These are phyloP conservation scores for Parnassius smintheus DNA, from an alignment of 2,888 invertebrate genomes.

Conservation along the genomic window DNA sequence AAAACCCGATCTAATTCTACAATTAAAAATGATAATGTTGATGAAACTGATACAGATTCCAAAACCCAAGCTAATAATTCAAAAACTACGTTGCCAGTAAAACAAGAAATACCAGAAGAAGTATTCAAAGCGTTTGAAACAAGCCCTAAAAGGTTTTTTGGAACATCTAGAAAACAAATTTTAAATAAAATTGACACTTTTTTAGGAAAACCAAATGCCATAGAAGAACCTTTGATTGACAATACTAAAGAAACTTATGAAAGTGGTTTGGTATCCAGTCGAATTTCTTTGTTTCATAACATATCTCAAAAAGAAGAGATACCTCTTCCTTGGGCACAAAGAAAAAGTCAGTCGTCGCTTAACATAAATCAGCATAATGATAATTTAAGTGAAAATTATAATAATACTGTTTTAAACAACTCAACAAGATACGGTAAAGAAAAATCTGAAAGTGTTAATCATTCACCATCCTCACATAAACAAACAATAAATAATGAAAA, in stretches of 20 bases:
- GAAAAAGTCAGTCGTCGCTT: constrained; percentile 59
- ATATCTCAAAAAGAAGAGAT: constrained; percentile 64
- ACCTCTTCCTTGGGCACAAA: constrained; percentile 40
- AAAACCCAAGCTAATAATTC: constrained; percentile 24
- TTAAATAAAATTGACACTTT: constrained; percentile 72
- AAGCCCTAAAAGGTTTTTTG: constrained; percentile 74
- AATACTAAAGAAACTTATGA: constrained; percentile 51
- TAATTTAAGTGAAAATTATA: constrained; percentile 23
- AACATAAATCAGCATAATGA: constrained; percentile 49
- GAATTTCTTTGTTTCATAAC: constrained; percentile 70
- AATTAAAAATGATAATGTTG: background rate
- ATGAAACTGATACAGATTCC: background rate
- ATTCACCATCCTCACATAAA: background rate
- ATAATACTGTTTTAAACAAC: constrained; percentile 25
- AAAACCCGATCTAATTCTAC: background rate
- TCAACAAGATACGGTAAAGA: constrained; percentile 11
- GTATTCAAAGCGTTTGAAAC: constrained; percentile 76
- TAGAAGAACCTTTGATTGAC: constrained; percentile 44
- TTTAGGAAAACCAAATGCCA: constrained; percentile 56
- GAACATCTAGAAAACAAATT: constrained; percentile 72
- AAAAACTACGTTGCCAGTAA: constrained; percentile 39
- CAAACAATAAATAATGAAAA: constrained; percentile 8
- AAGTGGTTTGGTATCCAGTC: constrained; percentile 72
- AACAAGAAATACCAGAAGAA: constrained; percentile 72
- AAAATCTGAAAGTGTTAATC: constrained; percentile 4